Evolutionary conservation across 2,797 vertebrate genomes (phyloP).

Genomic region (Furcifer pardalis): DNA sequence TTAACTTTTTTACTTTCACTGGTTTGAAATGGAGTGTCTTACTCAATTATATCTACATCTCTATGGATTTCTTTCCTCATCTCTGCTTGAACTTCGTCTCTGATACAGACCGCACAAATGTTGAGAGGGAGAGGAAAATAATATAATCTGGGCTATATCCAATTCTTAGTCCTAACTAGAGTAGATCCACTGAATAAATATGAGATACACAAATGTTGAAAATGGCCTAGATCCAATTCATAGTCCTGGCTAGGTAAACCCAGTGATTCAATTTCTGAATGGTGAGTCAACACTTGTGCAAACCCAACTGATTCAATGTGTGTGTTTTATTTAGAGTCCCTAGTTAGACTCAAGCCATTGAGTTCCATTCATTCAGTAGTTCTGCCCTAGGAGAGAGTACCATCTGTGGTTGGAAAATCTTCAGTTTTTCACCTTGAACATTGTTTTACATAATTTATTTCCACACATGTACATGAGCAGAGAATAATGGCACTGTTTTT

Average conservation of each 20-base stretch:
- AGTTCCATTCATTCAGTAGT: too few species aligned
- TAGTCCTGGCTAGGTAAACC: too few species aligned
- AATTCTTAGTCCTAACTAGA: too few species aligned
- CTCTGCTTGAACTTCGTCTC: neutral
- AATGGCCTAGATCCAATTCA: too few species aligned
- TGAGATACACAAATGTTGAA: too few species aligned
- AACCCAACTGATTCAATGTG: too few species aligned
- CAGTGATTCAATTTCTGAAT: too few species aligned
- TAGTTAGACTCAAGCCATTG: too few species aligned
- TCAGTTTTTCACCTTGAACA: neutral
- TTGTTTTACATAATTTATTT: neutral
- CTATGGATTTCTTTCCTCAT: slow-evolving; percentile 8
- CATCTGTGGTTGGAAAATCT: neutral
- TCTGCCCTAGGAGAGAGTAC: neutral
- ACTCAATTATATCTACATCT: slow-evolving; percentile 16
- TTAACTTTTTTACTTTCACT: slow-evolving; percentile 31
- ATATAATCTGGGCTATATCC: neutral
- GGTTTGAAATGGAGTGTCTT: slow-evolving; percentile 23
- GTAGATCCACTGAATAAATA: too few species aligned
- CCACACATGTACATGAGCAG: neutral
- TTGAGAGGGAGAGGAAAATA: slow-evolving; percentile 16
- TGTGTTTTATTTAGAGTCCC: too few species aligned
- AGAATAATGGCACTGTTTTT: neutral
- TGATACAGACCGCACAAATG: neutral
- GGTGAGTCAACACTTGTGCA: too few species aligned